Base-by-base conservation (phyloP, 2,888 invertebrate species). In the Troglohyphantes excavatus region DNA sequence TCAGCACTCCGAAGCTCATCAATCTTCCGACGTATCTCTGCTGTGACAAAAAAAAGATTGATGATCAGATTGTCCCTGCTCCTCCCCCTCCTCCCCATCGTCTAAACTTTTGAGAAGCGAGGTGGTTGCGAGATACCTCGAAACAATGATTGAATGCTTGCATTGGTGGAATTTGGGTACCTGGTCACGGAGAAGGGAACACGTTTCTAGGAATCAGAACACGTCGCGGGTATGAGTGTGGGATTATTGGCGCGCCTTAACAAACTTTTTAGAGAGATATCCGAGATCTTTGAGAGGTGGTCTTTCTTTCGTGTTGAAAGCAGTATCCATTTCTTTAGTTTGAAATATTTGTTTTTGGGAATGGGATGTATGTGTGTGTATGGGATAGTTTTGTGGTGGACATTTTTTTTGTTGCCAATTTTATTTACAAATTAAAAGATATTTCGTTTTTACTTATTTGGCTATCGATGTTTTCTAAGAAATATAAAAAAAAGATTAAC, bases 21-120 rank as follows among this genome's bases (percentile, higher is more conserved):
- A 29, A 86, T 86, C 85, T 86, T 86, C 68, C 68, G 46, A 61
- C 85, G 63, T 78, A 86, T 70, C 70, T 70, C 85, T 86, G 85
- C 70, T 86, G 85, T 86, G 85, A 86, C 85, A 86, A 86, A 86
- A 82, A n/a, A 86, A 86, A 86, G 85, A 86, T 86, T 76, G 85
- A 86, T 86, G 85, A 78, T 86, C 85, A 86, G 78, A 86, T 86
- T 86, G 85, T 76, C 85, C 46, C 61, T 21, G 43, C 73, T 63
- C 26, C 70, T 82, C 26, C 63, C 82, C n/a, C n/a, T n/a, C n/a
- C 26, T 6, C 23, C n/a, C 43, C 61, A 21, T 61, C 33, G 23
- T 78, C 46, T 59, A 68, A 78, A 59, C 67, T 68, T 68, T 67
- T 23, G 65, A 33, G 46, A 33, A 46, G 19, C 13, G 17, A 11